phyloP scores from a whole-genome alignment of 1,140 invertebrate species.

The Mactra quadrangularis region DNA sequence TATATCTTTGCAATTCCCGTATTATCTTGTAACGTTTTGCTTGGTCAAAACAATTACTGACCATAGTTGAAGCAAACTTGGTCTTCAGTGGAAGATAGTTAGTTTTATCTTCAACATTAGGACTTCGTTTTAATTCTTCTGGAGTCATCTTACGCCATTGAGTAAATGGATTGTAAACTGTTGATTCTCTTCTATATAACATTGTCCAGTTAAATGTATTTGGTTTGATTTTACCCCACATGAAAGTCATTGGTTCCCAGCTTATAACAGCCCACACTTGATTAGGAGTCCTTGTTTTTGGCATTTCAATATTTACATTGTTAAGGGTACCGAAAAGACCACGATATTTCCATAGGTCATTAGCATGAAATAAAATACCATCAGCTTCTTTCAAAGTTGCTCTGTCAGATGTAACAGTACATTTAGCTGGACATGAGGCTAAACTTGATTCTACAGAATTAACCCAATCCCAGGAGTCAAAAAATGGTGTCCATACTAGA shows the following conservation, averaged over 20 bases:
- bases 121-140: conserved; percentile 20
- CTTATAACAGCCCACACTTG: conserved; percentile 52
- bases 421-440: conserved; percentile 17
- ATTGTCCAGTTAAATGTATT: conserved; percentile 56
- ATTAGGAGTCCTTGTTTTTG: conserved; percentile 19
- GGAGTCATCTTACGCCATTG: conserved; percentile 16
- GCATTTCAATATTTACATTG: conserved; percentile 34
- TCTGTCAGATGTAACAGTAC: conserved; percentile 34
- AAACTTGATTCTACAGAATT: conserved; percentile 16
- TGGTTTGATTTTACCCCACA: conserved; percentile 55
- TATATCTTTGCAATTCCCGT: conserved; percentile 30
- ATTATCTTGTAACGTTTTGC: conserved; percentile 55
- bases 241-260: conserved; percentile 50
- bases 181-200: conserved; percentile 56
- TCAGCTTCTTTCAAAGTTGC: conserved; percentile 26
- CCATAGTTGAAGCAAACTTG: conserved; percentile 50
- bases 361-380: conserved; percentile 54
- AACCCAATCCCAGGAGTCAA: conserved; percentile 41
- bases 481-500: conserved; percentile 56
- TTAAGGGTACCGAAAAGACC: conserved; percentile 34
- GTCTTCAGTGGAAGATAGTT: conserved; percentile 41
- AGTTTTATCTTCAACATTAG: conserved; percentile 10
- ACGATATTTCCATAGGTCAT: conserved; percentile 43
- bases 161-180: conserved; percentile 44
- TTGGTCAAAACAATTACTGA: conserved; percentile 57